Base-by-base conservation (phyloP, 2,888 invertebrate species). In the Noctua pronuba region DNA sequence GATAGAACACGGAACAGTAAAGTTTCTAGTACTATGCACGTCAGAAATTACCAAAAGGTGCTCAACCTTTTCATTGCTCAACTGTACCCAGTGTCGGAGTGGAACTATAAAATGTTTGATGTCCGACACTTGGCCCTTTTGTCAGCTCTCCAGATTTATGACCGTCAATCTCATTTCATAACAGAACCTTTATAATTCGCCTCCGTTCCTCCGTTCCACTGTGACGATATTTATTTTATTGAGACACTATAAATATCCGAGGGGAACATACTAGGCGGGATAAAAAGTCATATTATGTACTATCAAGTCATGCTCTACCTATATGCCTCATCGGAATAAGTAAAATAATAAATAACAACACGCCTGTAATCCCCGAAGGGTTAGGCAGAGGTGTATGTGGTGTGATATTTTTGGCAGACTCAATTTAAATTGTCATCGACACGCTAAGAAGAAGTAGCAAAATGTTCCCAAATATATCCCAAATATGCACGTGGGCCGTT, bases 81-180 rank as follows among this genome's bases (percentile, higher is more conserved):
- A 44, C 21, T 49, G 28, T 35, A 28, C n/a, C 11, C 21, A 60
- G n/a, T 66, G 31, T 44, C 10, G 1, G 13, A 81, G 31, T 24
- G n/a, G 35, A 66, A 60, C 65, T 52, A 70, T 78, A 82, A 78
- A 82, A 67, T 58, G 64, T 78, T 82, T 82, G 73, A 82, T 82
- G 72, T 65, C 55, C 52, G 55, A 62, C 78, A 78, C 73, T 82
- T 41, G 46, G 31, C 35, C 75, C 67, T 75, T 77, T 77, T 72
- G 77, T 74, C 71, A 60, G 55, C 75, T 49, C 64, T 68, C 28
- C 74, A 70, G 77, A 75, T 82, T 79, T 79, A 75, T 67, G 44
- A 49, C 35, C 71, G 65, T 46, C 82, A 88, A 88, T 88, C 79
- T 86, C 77, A 78, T 84, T 83, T 82, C 78, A 81, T 84, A 85